Evolutionary conservation across 2,113 vertebrate genomes (phyloP).

Genomic region (Varanus komodoensis): DNA sequence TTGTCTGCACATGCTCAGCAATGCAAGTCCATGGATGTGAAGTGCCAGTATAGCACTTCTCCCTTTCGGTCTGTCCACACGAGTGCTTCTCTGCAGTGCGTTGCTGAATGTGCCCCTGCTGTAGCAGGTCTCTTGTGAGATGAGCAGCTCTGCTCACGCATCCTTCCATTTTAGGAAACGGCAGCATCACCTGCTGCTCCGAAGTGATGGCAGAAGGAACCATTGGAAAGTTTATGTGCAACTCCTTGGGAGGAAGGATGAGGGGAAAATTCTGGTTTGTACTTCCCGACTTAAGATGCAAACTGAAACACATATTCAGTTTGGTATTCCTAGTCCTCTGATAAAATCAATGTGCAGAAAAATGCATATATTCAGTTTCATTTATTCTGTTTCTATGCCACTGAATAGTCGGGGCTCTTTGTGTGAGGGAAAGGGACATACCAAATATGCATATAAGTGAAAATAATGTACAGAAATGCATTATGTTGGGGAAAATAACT

Average conservation of each 20-base stretch:
- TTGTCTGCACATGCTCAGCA: background rate
- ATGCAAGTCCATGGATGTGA: background rate
- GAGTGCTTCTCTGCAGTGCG: no score
- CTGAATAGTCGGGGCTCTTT: no score
- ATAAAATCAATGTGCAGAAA: background rate
- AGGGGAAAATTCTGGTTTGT: no score
- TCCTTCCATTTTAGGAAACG: background rate
- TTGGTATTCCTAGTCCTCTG: background rate
- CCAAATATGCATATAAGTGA: background rate
- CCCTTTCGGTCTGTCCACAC: background rate
- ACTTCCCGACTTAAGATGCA: background rate
- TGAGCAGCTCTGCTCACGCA: background rate
- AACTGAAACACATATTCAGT: background rate
- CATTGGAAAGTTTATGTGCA: background rate
- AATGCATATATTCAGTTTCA: background rate
- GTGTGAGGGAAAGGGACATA: background rate
- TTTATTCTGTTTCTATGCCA: no score
- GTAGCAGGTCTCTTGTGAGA: background rate
- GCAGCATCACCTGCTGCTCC: background rate
- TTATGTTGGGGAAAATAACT: background rate
- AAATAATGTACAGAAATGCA: background rate
- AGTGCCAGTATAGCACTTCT: background rate
- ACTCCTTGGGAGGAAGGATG: background rate
- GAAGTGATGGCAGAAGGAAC: background rate
- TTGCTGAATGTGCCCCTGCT: background rate